Evolutionary conservation across 2,797 vertebrate species (phyloP), one percentile per base, ranked within the genome.

Genomic region (Crax fasciolata): DNA sequence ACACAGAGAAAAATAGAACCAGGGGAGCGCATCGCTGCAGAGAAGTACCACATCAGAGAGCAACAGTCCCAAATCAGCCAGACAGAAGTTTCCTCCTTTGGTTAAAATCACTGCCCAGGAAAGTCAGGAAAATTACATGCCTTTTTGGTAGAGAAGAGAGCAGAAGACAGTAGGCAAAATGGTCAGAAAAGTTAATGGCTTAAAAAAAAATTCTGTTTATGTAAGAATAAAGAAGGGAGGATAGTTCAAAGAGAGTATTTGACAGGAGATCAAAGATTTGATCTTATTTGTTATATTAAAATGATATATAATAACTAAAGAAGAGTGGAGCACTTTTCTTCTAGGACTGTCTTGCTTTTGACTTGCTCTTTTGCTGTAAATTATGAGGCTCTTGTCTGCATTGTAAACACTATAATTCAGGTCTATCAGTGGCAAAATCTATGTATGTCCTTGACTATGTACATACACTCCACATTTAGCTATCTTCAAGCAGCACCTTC

Each of bases 361-460:
- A 62, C 77, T 93, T 72, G 35, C 6, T 54, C 79, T 86, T 88
- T 63, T 74, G 39, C 41, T 61, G 44, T 84, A 88, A 96, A 91
- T 89, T 57, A 95, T 10, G 74, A 81, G n/a, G 48, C 49, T 41
- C 89, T 93, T 61, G 18, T 77, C 77, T 62, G 71, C 28, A 70
- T 7, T 27, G 27, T 62, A 76, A 92, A 84, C 23, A 30, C 55
- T 41, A 6, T 58, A 80, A 83, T 62, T 87, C 52, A 91, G 13
- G 6, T 41, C 57, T 46, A 30, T 74, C 41, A 70, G 72, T 79
- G 20, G 32, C 30, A 94, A 96, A 94, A 61, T 4, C 30, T 61
- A 32, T 32, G 63, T 90, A 70, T 77, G 14, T 54, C 81, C 59
- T 70, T 58, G 88, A 94, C 79, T 20, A 75, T 6, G 13, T 76